A percentile compares a stretch with the other conserved stretches of the same genome.
These are phyloP conservation scores for Tridacna crocea DNA, from an alignment of 2,888 invertebrate species.

Conservation along the genomic window DNA sequence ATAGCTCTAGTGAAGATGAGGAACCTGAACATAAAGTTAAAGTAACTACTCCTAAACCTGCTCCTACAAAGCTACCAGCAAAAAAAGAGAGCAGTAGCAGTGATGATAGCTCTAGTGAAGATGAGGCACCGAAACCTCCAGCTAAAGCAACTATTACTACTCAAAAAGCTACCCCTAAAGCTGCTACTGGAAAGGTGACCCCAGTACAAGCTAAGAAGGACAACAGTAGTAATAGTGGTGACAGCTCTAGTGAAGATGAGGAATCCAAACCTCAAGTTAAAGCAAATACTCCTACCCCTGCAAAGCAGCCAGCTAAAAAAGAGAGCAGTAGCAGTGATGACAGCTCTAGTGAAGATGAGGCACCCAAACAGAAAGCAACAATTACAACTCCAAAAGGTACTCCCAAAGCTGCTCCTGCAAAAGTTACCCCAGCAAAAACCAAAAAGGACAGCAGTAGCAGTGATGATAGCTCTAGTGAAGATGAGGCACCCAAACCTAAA, in stretches of 20 bases:
- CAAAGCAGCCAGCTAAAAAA: conserved; percentile 41
- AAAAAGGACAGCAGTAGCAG: conserved; percentile 2
- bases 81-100: conserved; percentile 23
- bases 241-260: conserved; percentile 51
- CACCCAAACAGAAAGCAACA: conserved; percentile 17
- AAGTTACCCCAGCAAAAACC: conserved; percentile 16
- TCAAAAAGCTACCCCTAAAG: neutral
- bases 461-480: conserved; percentile 10
- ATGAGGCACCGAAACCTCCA: conserved; percentile 43
- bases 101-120: conserved; percentile 53
- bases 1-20: conserved; percentile 54
- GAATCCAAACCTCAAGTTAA: conserved; percentile 31
- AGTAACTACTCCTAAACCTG: conserved; percentile 22
- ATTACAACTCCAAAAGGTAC: too few relatives aligned
- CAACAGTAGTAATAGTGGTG: conserved; percentile 41
- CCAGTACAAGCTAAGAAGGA: conserved; percentile 26
- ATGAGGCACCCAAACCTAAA: neutral
- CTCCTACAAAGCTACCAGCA: conserved; percentile 13
- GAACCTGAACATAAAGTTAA: neutral
- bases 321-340: conserved; percentile 52
- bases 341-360: conserved; percentile 43
- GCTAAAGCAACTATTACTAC: neutral
- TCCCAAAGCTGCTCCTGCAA: neutral
- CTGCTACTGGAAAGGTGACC: conserved; percentile 15
- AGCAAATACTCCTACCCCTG: conserved; percentile 43